A percentile compares a stretch with the other conserved stretches of the same genome.
Evolutionary conservation across 2,797 vertebrate genomes (phyloP).

Genomic region (Melanotaenia pygmaea): DNA sequence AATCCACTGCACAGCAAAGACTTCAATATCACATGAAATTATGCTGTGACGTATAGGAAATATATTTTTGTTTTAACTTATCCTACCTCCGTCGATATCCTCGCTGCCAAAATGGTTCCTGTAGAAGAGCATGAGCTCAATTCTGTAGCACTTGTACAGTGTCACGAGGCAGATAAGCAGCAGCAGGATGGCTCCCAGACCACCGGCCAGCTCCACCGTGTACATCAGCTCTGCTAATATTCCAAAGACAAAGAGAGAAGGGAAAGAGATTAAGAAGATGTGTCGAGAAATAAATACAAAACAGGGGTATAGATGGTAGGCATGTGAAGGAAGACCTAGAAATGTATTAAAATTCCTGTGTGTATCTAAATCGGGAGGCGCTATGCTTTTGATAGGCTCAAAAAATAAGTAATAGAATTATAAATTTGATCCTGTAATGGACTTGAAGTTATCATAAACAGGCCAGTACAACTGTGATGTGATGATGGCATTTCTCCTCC

Average conservation of each 20-base stretch:
- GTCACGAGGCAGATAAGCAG: constrained; percentile 95
- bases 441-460: no score
- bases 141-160: constrained; percentile 97
- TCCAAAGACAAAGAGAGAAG: constrained; percentile 8
- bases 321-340: no score
- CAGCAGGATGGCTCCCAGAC: constrained; percentile 95
- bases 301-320: background rate
- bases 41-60: constrained; percentile 9
- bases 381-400: no score
- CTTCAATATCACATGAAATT: constrained; percentile 12
- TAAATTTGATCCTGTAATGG: no score
- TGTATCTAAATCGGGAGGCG: no score
- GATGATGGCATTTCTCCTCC: no score
- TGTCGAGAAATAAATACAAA: background rate
- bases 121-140: constrained; percentile 99
- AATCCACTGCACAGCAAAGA: background rate
- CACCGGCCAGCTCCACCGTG: constrained; percentile 97
- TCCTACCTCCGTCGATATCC: constrained; percentile 94
- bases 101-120: constrained; percentile 97
- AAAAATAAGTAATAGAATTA: no score
- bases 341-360: no score
- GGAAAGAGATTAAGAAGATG: background rate
- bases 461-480: no score
- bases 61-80: constrained; percentile 14
- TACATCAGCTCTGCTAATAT: constrained; percentile 93